Conservation (phyloP, 2,113 vertebrate species). For the Upupa epops region DNA sequence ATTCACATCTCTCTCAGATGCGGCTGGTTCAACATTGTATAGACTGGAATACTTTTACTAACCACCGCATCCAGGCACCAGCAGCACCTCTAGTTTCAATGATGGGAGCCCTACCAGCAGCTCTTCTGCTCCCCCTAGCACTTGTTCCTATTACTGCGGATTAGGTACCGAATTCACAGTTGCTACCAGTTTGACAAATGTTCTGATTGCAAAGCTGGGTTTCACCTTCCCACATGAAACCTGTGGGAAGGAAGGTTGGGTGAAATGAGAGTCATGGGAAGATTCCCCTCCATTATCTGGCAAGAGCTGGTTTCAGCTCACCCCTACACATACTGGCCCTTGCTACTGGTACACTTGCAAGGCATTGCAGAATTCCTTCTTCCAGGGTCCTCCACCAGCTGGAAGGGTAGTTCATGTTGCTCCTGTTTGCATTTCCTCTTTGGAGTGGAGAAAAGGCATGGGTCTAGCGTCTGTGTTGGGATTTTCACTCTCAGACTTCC, state of each 20-base stretch:
- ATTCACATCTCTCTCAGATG: background rate
- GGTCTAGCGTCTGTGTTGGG: background rate
- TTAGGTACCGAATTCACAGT: background rate
- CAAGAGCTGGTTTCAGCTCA: background rate
- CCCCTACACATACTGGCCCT: background rate
- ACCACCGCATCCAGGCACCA: background rate
- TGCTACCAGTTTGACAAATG: background rate
- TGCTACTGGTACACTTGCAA: background rate
- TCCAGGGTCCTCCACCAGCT: background rate
- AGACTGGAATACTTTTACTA: background rate
- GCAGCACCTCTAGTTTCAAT: background rate
- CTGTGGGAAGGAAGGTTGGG: background rate
- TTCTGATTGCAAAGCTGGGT: background rate
- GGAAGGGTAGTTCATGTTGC: background rate
- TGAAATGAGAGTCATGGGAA: background rate
- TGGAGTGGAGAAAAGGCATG: background rate
- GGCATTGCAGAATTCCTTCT: background rate
- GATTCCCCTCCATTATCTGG: background rate
- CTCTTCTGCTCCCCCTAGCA: slow-evolving; percentile 56
- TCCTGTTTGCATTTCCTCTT: background rate
- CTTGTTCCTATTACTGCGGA: background rate
- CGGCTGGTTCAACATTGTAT: background rate
- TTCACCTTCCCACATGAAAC: background rate
- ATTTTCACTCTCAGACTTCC: background rate
- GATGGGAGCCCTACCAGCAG: background rate